These are phyloP conservation scores for Zaprionus kolodkinae DNA, from an alignment of 1,140 invertebrate species.

Conservation along the genomic window DNA sequence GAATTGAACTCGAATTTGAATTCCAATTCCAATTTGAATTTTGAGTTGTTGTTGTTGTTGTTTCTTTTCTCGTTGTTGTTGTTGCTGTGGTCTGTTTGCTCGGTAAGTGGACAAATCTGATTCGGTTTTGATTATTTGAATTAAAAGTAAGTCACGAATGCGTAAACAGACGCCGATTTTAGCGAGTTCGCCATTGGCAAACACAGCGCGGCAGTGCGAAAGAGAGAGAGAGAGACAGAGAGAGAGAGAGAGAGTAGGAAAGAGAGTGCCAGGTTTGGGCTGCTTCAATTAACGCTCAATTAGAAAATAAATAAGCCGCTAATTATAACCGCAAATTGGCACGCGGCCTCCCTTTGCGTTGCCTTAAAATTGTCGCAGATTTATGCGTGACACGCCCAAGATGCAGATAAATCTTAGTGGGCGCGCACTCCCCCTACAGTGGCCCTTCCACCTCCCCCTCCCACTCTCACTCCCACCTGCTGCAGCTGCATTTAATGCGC, in stretches of 20 bases:
- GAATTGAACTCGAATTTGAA: constrained; percentile 8
- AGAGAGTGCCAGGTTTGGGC: constrained; percentile 1
- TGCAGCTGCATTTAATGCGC: constrained; percentile 69
- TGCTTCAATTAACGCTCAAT: constrained; percentile 73
- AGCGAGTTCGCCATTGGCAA: constrained; percentile 53
- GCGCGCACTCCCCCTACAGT: background rate
- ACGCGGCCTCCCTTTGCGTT: background rate
- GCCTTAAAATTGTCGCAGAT: constrained; percentile 62
- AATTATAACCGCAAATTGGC: constrained; percentile 57
- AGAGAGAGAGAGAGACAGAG: background rate
- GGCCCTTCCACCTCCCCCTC: background rate
- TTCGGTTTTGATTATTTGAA: constrained; percentile 73
- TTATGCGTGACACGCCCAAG: constrained; percentile 56
- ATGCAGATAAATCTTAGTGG: background rate
- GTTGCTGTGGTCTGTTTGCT: background rate
- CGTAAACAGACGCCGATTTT: constrained; percentile 62
- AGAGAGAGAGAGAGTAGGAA: background rate
- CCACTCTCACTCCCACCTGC: constrained; percentile 18
- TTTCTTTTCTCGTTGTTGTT: background rate
- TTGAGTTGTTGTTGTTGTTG: constrained; percentile 19
- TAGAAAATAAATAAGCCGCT: constrained; percentile 73
- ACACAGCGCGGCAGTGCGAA: background rate
- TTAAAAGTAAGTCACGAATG: constrained; percentile 80
- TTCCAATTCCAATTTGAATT: constrained; percentile 12
- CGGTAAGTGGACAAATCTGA: constrained; percentile 58